Evolutionary conservation across 1,140 invertebrate species (phyloP).

Genomic region (Acyrthosiphon pisum): DNA sequence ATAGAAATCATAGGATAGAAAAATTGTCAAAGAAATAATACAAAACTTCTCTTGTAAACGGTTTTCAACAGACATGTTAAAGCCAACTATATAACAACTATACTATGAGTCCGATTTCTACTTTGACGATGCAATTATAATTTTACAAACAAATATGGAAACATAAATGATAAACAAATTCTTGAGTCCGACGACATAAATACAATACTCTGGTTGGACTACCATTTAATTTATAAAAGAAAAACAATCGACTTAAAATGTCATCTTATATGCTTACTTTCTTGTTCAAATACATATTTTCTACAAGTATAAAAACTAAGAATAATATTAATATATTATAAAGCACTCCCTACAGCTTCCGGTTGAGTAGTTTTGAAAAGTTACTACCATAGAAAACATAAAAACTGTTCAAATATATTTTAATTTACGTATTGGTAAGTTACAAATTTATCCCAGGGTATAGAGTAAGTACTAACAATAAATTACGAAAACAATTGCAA

Average conservation of each 20-base stretch:
- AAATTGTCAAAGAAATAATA: conserved; percentile 3
- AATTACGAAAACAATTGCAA: not conserved
- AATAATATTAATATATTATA: not conserved
- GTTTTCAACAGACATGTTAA: not conserved
- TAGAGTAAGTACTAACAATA: not conserved
- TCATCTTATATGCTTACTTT: not conserved
- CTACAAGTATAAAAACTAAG: not conserved
- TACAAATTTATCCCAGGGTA: not conserved
- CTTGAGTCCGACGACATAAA: not conserved
- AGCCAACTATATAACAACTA: not conserved
- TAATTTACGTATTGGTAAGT: not conserved
- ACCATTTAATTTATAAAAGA: not conserved
- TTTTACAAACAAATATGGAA: not conserved
- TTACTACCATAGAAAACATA: not conserved
- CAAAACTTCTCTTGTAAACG: not conserved
- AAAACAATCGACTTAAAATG: not conserved
- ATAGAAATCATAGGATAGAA: not conserved
- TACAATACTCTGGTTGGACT: not conserved
- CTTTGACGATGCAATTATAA: not conserved
- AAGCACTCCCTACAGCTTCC: not conserved
- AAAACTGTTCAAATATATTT: not conserved
- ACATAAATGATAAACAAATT: not conserved
- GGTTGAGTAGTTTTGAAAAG: not conserved
- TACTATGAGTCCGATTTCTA: not conserved
- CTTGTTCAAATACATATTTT: not conserved